Evolutionary conservation across 2,888 invertebrate genomes (phyloP).

Genomic region (Tribolium freemani): DNA sequence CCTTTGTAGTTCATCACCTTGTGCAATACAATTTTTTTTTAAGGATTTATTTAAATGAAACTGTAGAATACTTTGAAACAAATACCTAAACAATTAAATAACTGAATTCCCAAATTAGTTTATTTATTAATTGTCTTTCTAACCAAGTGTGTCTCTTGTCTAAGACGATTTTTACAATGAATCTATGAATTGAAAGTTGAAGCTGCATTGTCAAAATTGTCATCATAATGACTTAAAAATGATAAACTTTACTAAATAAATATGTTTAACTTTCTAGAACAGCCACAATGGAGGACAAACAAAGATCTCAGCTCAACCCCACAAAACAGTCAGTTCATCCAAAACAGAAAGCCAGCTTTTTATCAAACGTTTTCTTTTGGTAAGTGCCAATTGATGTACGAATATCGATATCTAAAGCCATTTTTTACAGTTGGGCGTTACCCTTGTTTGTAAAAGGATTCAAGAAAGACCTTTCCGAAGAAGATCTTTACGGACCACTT

Average conservation of each 20-base stretch:
- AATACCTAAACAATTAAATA: no score
- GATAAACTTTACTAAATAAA: not conserved
- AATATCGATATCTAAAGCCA: not conserved
- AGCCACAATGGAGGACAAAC: constrained; percentile 25
- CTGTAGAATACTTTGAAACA: no score
- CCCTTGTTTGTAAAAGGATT: constrained; percentile 69
- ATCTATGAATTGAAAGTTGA: no score
- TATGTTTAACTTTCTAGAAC: not conserved
- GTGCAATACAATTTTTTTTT: no score
- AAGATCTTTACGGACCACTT: constrained; percentile 70
- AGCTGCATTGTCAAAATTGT: not conserved
- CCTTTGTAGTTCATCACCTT: no score
- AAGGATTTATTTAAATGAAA: no score
- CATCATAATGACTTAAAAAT: not conserved
- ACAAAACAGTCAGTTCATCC: constrained; percentile 5
- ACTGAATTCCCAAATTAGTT: no score
- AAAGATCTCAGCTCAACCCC: constrained; percentile 6
- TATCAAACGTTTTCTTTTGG: constrained; percentile 28
- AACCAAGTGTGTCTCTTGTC: no score
- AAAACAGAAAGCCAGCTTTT: constrained; percentile 7
- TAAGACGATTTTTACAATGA: no score
- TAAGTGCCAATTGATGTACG: not conserved
- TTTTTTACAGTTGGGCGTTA: constrained; percentile 69
- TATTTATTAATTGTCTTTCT: no score
- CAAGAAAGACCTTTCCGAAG: constrained; percentile 68